Evolutionary conservation across 37 sponge, comb jelly and placozoan genomes (phyloP), one percentile per base, ranked within the genome.

Genomic region (Oscarella lobularis): DNA sequence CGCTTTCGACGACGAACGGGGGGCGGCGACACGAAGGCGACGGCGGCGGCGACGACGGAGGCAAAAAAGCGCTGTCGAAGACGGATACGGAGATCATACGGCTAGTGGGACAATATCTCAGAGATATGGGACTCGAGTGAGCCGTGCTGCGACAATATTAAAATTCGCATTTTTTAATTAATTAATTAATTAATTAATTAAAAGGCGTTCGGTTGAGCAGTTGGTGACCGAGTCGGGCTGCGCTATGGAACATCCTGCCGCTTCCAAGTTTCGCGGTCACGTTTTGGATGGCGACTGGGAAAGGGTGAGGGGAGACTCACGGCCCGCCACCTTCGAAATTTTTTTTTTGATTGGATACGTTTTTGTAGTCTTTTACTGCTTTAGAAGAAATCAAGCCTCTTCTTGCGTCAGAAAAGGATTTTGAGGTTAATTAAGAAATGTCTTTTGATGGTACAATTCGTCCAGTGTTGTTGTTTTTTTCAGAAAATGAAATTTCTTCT

Each of bases 51-150:
- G 27, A 34, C 33, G 37, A 38, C 30, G 29, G 29, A 55, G 75
- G 40, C 38, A 33, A 74, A 80, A 5, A 31, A 31, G 41, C 39
- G 69, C 41, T 80, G 30, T 38, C 3, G 40, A 36, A 71, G 33
- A 31, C 72, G 37, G 86, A 85, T 38, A 70, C 48, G 35, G 95
- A 98, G 55, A 82, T 82, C 40, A 73, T 98, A 35, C 77, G 91
- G 38, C 74, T 98, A 36, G 91, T 98, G 36, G 99, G 99, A 2
- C 99, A 98, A 77, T 90, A 98, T 66, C 83, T 98, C 33, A 79
- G 85, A 73, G 89, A 86, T 9, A 74, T 91, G 72, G 99, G 99
- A 5, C 79, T 88, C 6, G 41, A 77, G 95, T 94, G 66, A 94
- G 91, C 81, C 0, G 54, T 38, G 35, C 3, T n/a, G n/a, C n/a